Percentiles rank a stretch among this genome's conserved stretches.
Conservation (phyloP, 2,113 vertebrate genomes). For the Stomatorhinus ivindoensis region DNA sequence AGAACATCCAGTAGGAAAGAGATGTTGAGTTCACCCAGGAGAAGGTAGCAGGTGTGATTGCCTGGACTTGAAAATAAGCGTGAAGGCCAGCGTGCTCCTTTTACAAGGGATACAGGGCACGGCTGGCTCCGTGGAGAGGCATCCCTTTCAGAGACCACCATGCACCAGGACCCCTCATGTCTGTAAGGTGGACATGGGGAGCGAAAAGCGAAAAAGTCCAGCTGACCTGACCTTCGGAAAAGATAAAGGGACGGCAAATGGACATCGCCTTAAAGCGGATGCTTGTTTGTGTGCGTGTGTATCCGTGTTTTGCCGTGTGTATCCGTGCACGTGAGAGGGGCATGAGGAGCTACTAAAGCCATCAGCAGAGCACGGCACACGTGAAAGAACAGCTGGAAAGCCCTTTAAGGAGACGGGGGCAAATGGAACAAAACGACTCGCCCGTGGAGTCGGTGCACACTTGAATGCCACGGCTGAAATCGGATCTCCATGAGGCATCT, state of each 20-base stretch:
- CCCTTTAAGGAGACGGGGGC: no score
- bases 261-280: conserved; percentile 20
- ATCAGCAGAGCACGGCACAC: conserved; percentile 17
- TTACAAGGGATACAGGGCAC: not conserved
- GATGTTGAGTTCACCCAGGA: not conserved
- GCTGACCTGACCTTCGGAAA: conserved; percentile 54
- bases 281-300: not conserved
- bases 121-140: not conserved
- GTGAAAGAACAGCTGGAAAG: conserved; percentile 8
- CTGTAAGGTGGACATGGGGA: conserved; percentile 24
- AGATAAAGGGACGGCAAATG: conserved; percentile 30
- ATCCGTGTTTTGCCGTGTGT: not conserved
- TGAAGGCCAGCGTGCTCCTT: not conserved
- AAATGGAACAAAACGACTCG: not conserved
- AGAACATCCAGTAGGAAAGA: not conserved
- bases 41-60: not conserved
- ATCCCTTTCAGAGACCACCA: not conserved
- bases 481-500: not conserved
- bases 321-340: not conserved
- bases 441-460: not conserved
- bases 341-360: conserved; percentile 29
- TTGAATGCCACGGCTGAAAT: not conserved
- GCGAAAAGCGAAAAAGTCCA: conserved; percentile 36
- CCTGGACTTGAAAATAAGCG: not conserved
- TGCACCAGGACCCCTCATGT: conserved; percentile 43